A percentile compares a stretch with the other conserved stretches of the same genome.
These are phyloP conservation scores for Orthosia incerta DNA, from an alignment of 2,888 invertebrate genomes.

Conservation along the genomic window DNA sequence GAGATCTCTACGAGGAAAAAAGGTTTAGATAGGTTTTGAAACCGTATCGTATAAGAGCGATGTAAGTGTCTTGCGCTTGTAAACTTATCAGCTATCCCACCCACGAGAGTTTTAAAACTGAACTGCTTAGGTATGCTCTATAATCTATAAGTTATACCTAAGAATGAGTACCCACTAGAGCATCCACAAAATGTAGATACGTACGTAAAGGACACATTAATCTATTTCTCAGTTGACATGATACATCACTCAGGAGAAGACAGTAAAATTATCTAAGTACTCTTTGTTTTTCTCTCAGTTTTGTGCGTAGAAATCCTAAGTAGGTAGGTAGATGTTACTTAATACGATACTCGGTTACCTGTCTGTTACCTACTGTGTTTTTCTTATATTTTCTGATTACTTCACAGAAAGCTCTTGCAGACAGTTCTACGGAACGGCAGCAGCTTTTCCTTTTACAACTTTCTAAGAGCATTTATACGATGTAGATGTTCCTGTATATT, in stretches of 20 bases:
- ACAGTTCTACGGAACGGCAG: constrained; percentile 13
- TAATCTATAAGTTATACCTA: neutral
- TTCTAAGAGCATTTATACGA: constrained; percentile 35
- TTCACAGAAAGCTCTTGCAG: constrained; percentile 18
- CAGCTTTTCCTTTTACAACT: constrained; percentile 22
- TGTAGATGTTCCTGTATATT: constrained; percentile 38
- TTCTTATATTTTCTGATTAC: constrained; percentile 32
- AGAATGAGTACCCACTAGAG: neutral
- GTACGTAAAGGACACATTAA: neutral
- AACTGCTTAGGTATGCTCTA: constrained; percentile 1
- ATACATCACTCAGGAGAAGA: constrained; percentile 22
- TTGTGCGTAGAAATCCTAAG: neutral
- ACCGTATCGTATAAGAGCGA: constrained; percentile 25
- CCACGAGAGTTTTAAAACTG: constrained; percentile 18
- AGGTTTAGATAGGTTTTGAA: constrained; percentile 36
- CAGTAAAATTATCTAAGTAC: constrained; percentile 10
- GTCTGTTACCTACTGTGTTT: constrained; percentile 9
- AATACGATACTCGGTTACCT: constrained; percentile 12
- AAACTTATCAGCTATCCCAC: constrained; percentile 44
- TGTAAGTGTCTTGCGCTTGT: constrained; percentile 25
- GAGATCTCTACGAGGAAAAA: constrained; percentile 54
- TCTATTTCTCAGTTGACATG: constrained; percentile 8
- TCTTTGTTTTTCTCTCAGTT: constrained; percentile 3
- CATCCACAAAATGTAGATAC: no score
- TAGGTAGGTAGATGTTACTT: neutral